A percentile compares a stretch with the other conserved stretches of the same genome.
These are phyloP conservation scores for Mus pahari DNA, from an alignment of 2,113 vertebrate genomes.

Conservation along the genomic window DNA sequence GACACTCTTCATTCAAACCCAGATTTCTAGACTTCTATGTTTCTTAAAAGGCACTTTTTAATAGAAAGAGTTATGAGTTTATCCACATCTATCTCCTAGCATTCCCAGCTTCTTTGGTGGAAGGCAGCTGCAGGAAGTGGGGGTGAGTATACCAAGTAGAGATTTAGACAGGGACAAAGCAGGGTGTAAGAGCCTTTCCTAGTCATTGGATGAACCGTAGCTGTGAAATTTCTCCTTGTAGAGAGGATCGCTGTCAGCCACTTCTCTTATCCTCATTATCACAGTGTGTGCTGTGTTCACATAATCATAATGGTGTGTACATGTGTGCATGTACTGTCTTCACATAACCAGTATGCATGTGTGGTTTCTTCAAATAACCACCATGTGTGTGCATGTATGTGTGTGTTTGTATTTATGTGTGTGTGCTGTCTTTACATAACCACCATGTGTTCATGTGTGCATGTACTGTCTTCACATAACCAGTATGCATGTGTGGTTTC, in stretches of 20 bases:
- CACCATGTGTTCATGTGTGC: too few species aligned
- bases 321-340: neutral
- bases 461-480: too few species aligned
- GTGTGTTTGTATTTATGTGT: too few species aligned
- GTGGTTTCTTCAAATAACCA: too few species aligned
- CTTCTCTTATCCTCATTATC: conserved; percentile 64
- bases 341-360: too few species aligned
- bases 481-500: too few species aligned
- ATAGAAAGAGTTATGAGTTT: neutral
- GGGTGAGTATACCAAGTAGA: neutral
- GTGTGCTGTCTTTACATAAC: too few species aligned
- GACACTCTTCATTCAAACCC: neutral
- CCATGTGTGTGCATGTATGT: too few species aligned
- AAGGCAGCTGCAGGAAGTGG: neutral
- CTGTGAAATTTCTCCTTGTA: conserved; percentile 54
- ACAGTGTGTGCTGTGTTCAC: neutral
- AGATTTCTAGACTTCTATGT: neutral
- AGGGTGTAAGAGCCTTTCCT: neutral
- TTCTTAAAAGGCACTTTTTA: neutral
- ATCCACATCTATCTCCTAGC: neutral
- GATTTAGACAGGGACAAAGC: neutral
- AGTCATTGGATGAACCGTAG: neutral
- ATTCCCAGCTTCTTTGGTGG: neutral
- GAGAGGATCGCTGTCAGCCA: neutral
- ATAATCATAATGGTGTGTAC: too few species aligned